Evolutionary conservation across 2,888 invertebrate genomes (phyloP).

Genomic region (Dynastes hyllus): DNA sequence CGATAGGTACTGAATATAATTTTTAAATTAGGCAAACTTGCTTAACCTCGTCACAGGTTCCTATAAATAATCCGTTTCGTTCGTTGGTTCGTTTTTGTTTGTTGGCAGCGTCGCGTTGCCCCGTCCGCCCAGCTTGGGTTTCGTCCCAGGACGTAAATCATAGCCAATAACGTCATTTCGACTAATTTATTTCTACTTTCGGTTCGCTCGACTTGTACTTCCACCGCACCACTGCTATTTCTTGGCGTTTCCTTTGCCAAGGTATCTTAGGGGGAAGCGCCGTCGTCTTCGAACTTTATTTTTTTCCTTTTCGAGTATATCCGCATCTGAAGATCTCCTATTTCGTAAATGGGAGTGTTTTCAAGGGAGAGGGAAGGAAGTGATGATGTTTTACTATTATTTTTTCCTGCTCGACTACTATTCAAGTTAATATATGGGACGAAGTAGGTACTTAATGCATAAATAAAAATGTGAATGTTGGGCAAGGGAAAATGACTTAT

Average conservation of each 20-base stretch:
- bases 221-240: slow-evolving; percentile 50
- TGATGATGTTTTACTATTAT: slow-evolving; percentile 8
- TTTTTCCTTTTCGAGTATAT: slow-evolving; percentile 54
- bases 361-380: slow-evolving; percentile 6
- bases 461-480: background rate
- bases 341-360: slow-evolving; percentile 39
- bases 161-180: slow-evolving; percentile 57
- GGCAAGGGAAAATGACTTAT: slow-evolving; percentile 12
- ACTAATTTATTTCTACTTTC: slow-evolving; percentile 58
- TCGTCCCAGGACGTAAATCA: slow-evolving; percentile 55
- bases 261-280: slow-evolving; percentile 50
- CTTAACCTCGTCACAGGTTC: slow-evolving; percentile 31
- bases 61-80: slow-evolving; percentile 33
- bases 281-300: slow-evolving; percentile 48
- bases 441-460: too few relatives aligned
- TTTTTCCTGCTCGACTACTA: slow-evolving; percentile 18
- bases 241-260: slow-evolving; percentile 55
- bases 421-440: background rate
- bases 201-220: slow-evolving; percentile 56
- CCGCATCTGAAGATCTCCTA: slow-evolving; percentile 32
- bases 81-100: slow-evolving; percentile 20
- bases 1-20: slow-evolving; percentile 37
- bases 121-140: slow-evolving; percentile 41
- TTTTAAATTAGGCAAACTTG: slow-evolving; percentile 32
- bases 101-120: slow-evolving; percentile 5